These are phyloP conservation scores for Hydroisotoma schaefferi DNA, from an alignment of 2,888 invertebrate species.

Conservation along the genomic window DNA sequence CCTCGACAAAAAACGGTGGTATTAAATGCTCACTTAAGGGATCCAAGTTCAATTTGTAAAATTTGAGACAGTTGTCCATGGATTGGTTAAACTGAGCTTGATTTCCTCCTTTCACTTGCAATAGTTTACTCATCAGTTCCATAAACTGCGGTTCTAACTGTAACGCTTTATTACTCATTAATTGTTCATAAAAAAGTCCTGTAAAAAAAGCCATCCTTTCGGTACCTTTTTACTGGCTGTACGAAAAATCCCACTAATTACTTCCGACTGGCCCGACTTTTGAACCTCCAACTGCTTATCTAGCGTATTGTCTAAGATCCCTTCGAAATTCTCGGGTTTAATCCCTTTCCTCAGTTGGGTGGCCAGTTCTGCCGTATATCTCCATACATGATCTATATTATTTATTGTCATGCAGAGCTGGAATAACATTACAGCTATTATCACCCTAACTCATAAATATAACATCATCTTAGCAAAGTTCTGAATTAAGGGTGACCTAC, in stretches of 20 bases:
- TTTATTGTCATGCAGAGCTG: constrained; percentile 22
- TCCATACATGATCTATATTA: constrained; percentile 28
- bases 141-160: background rate
- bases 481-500: background rate
- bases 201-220: background rate
- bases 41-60: background rate
- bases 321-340: too few species aligned
- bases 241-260: background rate
- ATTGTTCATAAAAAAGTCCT: background rate
- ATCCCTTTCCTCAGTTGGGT: constrained; percentile 1
- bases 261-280: background rate
- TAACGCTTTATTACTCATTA: background rate
- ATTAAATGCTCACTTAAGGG: background rate
- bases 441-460: background rate
- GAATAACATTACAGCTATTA: background rate
- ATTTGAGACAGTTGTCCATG: background rate
- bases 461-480: background rate
- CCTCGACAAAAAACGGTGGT: background rate
- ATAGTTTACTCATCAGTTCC: background rate
- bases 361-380: background rate
- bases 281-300: constrained; percentile 4
- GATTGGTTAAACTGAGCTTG: background rate
- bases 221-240: background rate
- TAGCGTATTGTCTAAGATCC: too few species aligned
- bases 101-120: background rate